These are phyloP conservation scores for Pangasianodon gigas DNA, from an alignment of 2,113 vertebrate genomes.

Conservation along the genomic window DNA sequence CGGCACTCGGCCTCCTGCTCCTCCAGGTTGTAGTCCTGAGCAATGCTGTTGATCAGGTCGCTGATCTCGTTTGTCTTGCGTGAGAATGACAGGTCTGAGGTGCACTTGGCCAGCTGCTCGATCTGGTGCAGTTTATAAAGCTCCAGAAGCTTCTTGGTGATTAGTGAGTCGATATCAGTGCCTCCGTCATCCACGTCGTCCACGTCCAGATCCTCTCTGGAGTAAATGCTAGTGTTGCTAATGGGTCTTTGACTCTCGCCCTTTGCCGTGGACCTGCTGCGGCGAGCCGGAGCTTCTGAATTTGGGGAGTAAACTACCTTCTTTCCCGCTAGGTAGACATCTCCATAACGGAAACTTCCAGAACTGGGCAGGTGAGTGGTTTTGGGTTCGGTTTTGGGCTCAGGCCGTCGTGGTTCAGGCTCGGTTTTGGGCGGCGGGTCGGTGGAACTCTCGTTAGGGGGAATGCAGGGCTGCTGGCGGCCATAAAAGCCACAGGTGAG, in stretches of 20 bases:
- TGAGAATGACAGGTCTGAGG: constrained; percentile 92
- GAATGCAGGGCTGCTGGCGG: constrained; percentile 75
- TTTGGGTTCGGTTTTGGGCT: constrained; percentile 66
- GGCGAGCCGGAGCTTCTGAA: constrained; percentile 46
- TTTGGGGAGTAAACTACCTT: constrained; percentile 74
- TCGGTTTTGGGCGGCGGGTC: constrained; percentile 70
- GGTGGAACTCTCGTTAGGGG: constrained; percentile 81
- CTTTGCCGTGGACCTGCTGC: constrained; percentile 76
- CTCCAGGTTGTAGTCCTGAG: constrained; percentile 95
- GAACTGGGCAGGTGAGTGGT: constrained; percentile 64
- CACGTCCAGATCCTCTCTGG: constrained; percentile 80
- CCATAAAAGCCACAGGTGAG: constrained; percentile 86
- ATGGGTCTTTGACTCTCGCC: constrained; percentile 82
- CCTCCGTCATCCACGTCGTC: constrained; percentile 87
- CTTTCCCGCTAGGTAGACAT: constrained; percentile 89
- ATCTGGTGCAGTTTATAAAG: constrained; percentile 97
- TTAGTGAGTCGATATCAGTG: constrained; percentile 90
- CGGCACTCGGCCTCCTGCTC: constrained; percentile 96
- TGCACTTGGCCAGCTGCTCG: constrained; percentile 96
- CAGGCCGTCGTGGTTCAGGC: constrained; percentile 70
- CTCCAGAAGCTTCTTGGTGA: constrained; percentile 95
- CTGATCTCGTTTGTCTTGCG: constrained; percentile 98
- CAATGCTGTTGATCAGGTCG: constrained; percentile 96
- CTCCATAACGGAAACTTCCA: constrained; percentile 89
- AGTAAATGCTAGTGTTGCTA: constrained; percentile 88